A percentile compares a stretch with the other conserved stretches of the same genome.
These are phyloP conservation scores for Aplochiton taeniatus DNA, from an alignment of 2,797 vertebrate genomes.

Conservation along the genomic window DNA sequence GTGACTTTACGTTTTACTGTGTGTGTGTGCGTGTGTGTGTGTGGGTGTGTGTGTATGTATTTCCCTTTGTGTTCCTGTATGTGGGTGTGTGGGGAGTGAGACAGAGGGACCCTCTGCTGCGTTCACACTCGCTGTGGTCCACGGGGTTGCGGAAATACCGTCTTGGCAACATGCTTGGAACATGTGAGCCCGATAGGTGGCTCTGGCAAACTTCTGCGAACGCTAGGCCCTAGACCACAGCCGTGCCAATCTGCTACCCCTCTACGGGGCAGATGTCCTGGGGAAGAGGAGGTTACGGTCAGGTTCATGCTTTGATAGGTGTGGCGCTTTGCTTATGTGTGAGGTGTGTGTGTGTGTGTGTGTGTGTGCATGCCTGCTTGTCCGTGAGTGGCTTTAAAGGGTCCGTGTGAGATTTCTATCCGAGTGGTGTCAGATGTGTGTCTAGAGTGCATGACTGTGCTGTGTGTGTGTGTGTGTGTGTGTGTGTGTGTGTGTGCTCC, in stretches of 20 bases:
- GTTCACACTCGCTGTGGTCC: constrained; percentile 52
- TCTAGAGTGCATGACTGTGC: no score
- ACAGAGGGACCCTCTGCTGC: constrained; percentile 71
- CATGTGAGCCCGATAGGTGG: constrained; percentile 75
- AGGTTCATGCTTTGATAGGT: not conserved
- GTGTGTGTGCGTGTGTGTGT: not conserved
- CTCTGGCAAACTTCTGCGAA: constrained; percentile 53
- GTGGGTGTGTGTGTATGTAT: not conserved
- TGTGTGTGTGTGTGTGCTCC: not conserved
- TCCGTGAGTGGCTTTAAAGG: not conserved
- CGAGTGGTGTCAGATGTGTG: no score
- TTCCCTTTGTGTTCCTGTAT: constrained; percentile 15
- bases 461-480: constrained; percentile 29
- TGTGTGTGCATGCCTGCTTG: constrained; percentile 21
- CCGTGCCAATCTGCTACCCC: constrained; percentile 61
- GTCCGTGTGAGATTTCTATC: constrained; percentile 11
- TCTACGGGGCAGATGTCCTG: constrained; percentile 42
- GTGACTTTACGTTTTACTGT: not conserved
- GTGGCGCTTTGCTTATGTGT: not conserved
- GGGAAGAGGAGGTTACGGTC: constrained; percentile 27
- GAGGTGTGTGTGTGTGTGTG: constrained; percentile 32
- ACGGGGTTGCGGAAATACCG: constrained; percentile 76
- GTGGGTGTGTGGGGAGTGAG: constrained; percentile 38
- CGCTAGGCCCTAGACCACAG: constrained; percentile 62
- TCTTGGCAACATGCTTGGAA: constrained; percentile 74